Evolutionary conservation across 2,113 vertebrate species (phyloP), one percentile per base, ranked within the genome.

Genomic region (Myrmecophaga tridactyla): DNA sequence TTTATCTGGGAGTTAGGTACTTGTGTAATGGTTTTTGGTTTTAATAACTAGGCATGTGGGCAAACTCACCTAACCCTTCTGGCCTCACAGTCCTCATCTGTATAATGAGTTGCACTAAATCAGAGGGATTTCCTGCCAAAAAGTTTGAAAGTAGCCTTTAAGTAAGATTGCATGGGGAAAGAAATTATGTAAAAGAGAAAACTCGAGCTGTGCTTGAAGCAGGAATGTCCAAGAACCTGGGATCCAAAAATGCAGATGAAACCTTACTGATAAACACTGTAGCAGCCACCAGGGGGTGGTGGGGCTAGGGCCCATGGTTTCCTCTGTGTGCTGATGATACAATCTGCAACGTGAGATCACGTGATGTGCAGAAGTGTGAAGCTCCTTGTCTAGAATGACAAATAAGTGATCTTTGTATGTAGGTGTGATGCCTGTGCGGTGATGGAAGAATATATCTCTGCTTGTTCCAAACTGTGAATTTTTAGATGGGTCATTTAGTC

Each of bases 81-180:
- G 25, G 53, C 51, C 34, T 77, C 51, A 5, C 20, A 1, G 29
- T 51, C 36, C 62, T 93, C 62, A n/a, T 90, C 36, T 93, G 23
- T 84, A 62, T 89, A 80, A 77, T 86, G 48, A 76, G 36, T 87
- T 69, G 10, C 1, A 39, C 31, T 73, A 90, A 70, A 51, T 87
- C 41, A 69, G 84, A 89, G 14, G 31, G 9, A 18, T 80, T 95
- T 92, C 48, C 72, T 92, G 51, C 29, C 58, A 76, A 36, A 41
- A 94, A 72, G 9, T 92, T 87, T 92, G 84, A 58, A 80, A 89
- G 21, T 65, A 39, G 0, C 41, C 36, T 94, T 89, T 86, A 96
- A 41, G 48, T 70, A 87, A 90, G 78, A 96, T 88, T 91, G 8
- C 36, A 62, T 23, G 36, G 60, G 34, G 20, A 78, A 92, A 36